These are phyloP conservation scores for Crotalus tigris DNA, from an alignment of 2,113 vertebrate species.

Conservation along the genomic window DNA sequence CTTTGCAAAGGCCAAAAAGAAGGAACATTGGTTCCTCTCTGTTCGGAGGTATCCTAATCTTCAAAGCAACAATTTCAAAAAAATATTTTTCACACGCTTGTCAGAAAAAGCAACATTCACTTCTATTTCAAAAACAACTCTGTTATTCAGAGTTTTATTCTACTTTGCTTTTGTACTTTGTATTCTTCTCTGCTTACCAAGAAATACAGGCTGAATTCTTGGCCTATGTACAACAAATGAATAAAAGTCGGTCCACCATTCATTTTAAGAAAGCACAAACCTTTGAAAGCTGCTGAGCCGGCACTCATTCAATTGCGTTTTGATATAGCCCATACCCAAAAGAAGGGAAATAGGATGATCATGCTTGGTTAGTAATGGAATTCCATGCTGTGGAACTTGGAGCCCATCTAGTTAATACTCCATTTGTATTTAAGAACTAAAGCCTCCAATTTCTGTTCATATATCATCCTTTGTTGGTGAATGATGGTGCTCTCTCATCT, in stretches of 20 bases:
- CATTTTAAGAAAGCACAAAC: conserved; percentile 37
- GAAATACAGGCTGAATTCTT: conserved; percentile 30
- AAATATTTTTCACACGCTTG: conserved; percentile 31
- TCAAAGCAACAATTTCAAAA: conserved; percentile 46
- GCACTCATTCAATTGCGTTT: conserved; percentile 54
- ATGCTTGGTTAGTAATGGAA: conserved; percentile 36
- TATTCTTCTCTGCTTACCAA: conserved; percentile 39
- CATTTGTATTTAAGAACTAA: conserved; percentile 43
- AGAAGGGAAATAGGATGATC: conserved; percentile 46
- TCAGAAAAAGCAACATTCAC: conserved; percentile 43
- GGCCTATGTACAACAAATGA: background rate
- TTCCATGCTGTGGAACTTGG: conserved; percentile 24
- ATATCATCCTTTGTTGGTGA: background rate
- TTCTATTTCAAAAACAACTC: conserved; percentile 48
- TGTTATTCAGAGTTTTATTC: conserved; percentile 48
- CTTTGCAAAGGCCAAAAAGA: background rate
- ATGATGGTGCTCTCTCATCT: background rate
- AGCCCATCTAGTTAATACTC: conserved; percentile 51
- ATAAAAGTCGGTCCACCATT: conserved; percentile 51
- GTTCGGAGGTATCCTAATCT: conserved; percentile 23
- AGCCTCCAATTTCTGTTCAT: conserved; percentile 31
- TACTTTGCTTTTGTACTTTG: conserved; percentile 38
- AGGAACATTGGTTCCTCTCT: background rate
- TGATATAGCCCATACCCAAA: conserved; percentile 48
- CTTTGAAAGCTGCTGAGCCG: conserved; percentile 53